These are phyloP conservation scores for Andrena chrysosceles DNA, from an alignment of 2,888 invertebrate genomes.

Conservation along the genomic window DNA sequence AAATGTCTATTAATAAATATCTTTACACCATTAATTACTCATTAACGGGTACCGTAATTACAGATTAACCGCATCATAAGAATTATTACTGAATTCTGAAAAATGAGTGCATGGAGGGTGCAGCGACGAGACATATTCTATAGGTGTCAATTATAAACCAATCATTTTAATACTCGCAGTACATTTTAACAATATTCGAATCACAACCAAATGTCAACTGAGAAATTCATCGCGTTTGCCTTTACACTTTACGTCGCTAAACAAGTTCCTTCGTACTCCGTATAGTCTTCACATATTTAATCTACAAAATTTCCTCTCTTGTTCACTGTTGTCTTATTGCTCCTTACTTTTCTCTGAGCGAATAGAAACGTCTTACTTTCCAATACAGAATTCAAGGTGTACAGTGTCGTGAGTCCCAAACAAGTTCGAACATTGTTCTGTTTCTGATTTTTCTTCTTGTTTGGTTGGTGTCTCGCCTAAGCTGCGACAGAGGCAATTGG, in stretches of 20 bases:
- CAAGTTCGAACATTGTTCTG: conserved; percentile 3
- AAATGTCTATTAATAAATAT: conserved; percentile 81
- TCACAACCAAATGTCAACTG: background rate
- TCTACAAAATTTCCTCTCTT: background rate
- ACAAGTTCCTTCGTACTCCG: background rate
- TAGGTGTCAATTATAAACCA: conserved; percentile 34
- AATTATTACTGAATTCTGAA: conserved; percentile 61
- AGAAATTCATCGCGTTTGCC: conserved; percentile 6
- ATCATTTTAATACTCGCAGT: conserved; percentile 10
- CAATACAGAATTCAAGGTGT: no score
- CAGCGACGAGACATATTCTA: conserved; percentile 67
- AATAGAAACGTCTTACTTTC: no score
- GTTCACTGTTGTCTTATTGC: background rate
- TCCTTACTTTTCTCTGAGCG: no score
- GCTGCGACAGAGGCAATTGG: conserved; percentile 25
- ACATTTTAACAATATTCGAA: conserved; percentile 1
- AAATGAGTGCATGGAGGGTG: conserved; percentile 54
- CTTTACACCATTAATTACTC: conserved; percentile 75
- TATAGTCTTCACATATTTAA: background rate
- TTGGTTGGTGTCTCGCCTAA: conserved; percentile 31
- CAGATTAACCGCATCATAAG: conserved; percentile 69
- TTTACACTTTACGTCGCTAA: background rate
- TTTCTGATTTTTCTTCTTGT: background rate
- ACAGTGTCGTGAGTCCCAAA: no score
- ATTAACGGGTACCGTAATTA: conserved; percentile 74